Conservation (phyloP, 2,797 vertebrate genomes). For the Typhlichthys subterraneus region DNA sequence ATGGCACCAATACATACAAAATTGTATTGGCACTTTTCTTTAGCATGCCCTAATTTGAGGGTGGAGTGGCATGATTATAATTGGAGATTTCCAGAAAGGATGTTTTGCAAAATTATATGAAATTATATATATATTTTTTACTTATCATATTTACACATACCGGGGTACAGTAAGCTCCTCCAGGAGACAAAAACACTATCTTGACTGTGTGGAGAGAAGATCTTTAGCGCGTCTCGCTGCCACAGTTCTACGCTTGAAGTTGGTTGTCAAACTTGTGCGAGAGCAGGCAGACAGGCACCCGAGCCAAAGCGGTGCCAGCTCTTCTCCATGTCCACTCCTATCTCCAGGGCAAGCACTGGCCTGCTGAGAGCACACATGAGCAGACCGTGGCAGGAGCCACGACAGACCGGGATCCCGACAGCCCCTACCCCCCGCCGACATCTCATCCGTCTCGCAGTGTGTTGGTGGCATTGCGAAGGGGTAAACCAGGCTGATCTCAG, state of each 20-base stretch:
- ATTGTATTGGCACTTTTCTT: too few relatives aligned
- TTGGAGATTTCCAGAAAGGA: too few relatives aligned
- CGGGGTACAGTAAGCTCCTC: too few relatives aligned
- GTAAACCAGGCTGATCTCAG: constrained; percentile 68
- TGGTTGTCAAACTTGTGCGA: constrained; percentile 25
- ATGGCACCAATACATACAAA: too few relatives aligned
- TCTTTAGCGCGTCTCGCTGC: too few relatives aligned
- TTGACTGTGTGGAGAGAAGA: too few relatives aligned
- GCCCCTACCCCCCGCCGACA: constrained; percentile 55
- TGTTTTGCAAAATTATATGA: too few relatives aligned
- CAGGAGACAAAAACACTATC: too few relatives aligned
- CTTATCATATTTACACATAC: too few relatives aligned
- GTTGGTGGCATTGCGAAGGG: constrained; percentile 73
- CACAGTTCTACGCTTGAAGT: constrained; percentile 24
- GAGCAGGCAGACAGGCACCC: constrained; percentile 52
- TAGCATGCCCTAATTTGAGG: too few relatives aligned
- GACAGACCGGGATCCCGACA: constrained; percentile 54
- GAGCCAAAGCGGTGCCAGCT: constrained; percentile 58
- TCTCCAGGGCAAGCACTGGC: constrained; percentile 62
- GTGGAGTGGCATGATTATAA: too few relatives aligned
- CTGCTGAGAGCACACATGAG: constrained; percentile 77
- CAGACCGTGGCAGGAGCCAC: constrained; percentile 53
- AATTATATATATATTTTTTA: too few relatives aligned
- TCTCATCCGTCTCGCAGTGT: constrained; percentile 69
- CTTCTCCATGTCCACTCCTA: constrained; percentile 58